Evolutionary conservation across 2,113 vertebrate genomes (phyloP), one percentile per base, ranked within the genome.

Genomic region (Capreolus pygargus): DNA sequence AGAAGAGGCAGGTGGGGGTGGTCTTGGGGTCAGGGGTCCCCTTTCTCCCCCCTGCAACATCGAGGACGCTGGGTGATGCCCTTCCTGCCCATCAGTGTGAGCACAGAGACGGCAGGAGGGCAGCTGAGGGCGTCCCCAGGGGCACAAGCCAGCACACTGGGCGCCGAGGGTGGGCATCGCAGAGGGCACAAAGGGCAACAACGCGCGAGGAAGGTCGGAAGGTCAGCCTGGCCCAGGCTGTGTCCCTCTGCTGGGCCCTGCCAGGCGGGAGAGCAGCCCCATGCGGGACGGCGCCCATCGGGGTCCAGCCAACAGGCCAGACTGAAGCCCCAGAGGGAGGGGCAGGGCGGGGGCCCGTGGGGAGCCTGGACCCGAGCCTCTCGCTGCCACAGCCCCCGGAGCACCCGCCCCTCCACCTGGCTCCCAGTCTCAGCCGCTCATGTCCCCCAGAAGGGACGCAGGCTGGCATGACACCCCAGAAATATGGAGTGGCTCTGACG

Each of bases 401-500:
- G 2, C 17, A 4, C 4, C 14, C 16, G 8, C 67, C n/a, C 19
- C 36, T 74, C 36, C 0, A 0, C 36, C 11, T 1, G 0, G 2
- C 57, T 6, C 61, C 23, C 12, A 12, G 60, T 30, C 14, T 33
- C 61, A 33, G 30, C 30, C 1, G 27, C 61, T 4, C 33, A 54
- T 25, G 16, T 33, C 39, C 76, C 78, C 57, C 36, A 70, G 60
- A 50, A 17, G 4, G 52, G 55, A 3, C 1, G 36, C 76, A 7
- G 6, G 5, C 23, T 0, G 81, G 12, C 39, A 4, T 0, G 1
- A 17, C 36, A 14, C 17, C 78, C 23, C 3, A 52, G 61, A 39
- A 58, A 25, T 39, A 55, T 3, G 5, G 19, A 47, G 45, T 3
- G 27, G 67, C 23, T 60, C 79, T 74, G 27, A 43, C 12, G 8